Conservation (phyloP, 2,888 invertebrate species). For the Drosophila siamana region DNA sequence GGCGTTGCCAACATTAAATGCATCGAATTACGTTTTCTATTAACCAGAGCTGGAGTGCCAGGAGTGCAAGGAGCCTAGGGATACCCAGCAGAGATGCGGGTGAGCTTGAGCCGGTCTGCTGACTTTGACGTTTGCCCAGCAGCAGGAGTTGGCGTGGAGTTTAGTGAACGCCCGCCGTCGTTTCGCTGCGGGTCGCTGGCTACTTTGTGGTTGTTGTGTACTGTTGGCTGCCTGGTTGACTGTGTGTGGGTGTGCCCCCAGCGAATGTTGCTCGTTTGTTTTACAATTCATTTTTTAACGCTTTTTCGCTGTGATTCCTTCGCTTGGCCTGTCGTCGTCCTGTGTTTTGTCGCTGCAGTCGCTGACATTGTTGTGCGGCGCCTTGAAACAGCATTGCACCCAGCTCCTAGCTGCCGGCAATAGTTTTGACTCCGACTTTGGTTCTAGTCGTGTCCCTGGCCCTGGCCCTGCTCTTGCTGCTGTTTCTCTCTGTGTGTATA, state of each 20-base stretch:
- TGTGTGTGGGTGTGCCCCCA: slow-evolving; percentile 37
- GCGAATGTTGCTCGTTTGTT: slow-evolving; percentile 77
- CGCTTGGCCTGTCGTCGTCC: slow-evolving; percentile 33
- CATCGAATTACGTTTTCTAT: slow-evolving; percentile 81
- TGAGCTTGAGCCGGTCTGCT: slow-evolving; percentile 48
- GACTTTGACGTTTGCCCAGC: slow-evolving; percentile 41
- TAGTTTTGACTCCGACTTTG: neutral
- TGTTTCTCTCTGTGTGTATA: neutral
- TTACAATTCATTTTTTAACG: slow-evolving; percentile 79
- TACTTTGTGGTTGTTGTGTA: slow-evolving; percentile 59
- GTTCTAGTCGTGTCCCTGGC: slow-evolving; percentile 6
- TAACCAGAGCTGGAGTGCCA: slow-evolving; percentile 48
- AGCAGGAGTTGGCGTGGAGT: slow-evolving; percentile 8
- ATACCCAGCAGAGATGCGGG: slow-evolving; percentile 32
- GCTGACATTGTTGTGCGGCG: slow-evolving; percentile 77
- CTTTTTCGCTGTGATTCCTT: slow-evolving; percentile 74
- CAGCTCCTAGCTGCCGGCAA: slow-evolving; percentile 23
- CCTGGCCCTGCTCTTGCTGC: neutral
- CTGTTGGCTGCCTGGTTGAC: neutral
- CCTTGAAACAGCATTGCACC: slow-evolving; percentile 56
- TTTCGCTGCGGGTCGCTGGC: slow-evolving; percentile 65
- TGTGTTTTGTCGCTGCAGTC: slow-evolving; percentile 25
- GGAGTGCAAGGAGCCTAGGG: neutral
- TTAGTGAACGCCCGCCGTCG: slow-evolving; percentile 22
- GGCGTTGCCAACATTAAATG: slow-evolving; percentile 72